Base-by-base conservation (phyloP, 2,797 vertebrate genomes). In the Zonotrichia albicollis region DNA sequence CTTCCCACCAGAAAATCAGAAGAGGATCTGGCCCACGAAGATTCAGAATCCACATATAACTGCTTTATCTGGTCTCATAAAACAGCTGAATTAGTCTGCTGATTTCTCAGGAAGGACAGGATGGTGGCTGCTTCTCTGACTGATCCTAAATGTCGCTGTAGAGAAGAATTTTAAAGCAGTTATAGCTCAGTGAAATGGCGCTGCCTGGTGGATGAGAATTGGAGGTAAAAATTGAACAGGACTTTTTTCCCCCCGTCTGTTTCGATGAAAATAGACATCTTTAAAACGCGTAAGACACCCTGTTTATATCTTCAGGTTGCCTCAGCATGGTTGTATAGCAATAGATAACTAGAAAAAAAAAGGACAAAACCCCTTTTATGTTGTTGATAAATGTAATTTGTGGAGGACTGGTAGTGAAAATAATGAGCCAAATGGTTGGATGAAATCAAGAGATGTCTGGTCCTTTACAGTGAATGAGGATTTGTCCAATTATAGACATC, bases 41-140 rank as follows among this genome's bases (percentile, higher is more conserved):
- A 60, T 75, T 75, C 14, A 25, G 42, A 79, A 73, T 57, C 20
- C 50, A 18, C 64, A n/a, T 16, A 22, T 30, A 76, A 67, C 43
- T 78, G 6, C n/a, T 89, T 88, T 67, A 72, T 61, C 12, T 72
- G 16, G 34, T 45, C 89, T 87, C 62, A 54, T 46, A 9, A 48
- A 66, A 66, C 9, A 76, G 21, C 7, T 80, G 68, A 53, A 51
- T 78, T 81, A 82, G 9, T 58, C 42, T 82, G 13, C 58, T 93
- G 64, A 53, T 81, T 94, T 94, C 58, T 57, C n/a, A 62, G 62
- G 70, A 36, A 62, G 62, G 67, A 36, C 29, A 42, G 42, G 26
- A 65, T 50, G 25, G 62, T 46, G 36, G 30, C 8, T 84, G 7
- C 18, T 91, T 75, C 72, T 95, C 79, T 78, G 74, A 91, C 54